These are phyloP conservation scores for Nyctibius grandis DNA, from an alignment of 2,797 vertebrate genomes.

Conservation along the genomic window DNA sequence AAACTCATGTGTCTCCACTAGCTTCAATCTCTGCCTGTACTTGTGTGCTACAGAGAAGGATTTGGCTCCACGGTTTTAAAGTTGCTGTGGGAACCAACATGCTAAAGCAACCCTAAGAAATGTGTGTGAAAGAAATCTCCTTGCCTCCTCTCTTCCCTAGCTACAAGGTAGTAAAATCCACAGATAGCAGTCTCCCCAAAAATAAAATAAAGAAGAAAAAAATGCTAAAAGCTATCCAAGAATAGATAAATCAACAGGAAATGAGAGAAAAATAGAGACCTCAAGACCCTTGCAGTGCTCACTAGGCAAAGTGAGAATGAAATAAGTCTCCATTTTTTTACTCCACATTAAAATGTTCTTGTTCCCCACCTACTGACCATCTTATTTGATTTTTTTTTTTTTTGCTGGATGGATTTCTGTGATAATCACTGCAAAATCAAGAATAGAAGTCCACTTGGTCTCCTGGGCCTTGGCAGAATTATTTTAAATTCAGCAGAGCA, in stretches of 20 bases:
- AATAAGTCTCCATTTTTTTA: background rate
- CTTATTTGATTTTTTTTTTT: background rate
- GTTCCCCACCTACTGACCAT: background rate
- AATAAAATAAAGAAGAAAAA: background rate
- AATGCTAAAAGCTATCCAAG: background rate
- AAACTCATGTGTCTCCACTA: background rate
- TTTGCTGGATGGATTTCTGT: background rate
- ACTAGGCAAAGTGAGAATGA: background rate
- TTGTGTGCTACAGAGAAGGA: background rate
- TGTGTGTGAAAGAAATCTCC: background rate
- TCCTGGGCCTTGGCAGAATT: background rate
- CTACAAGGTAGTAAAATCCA: background rate
- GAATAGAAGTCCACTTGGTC: constrained; percentile 4
- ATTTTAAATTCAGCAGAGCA: constrained; percentile 26
- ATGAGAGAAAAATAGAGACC: background rate
- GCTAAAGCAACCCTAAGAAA: background rate
- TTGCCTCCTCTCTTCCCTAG: background rate
- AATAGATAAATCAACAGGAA: background rate
- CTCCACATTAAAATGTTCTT: background rate
- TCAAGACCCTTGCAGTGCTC: background rate
- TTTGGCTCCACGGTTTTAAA: background rate
- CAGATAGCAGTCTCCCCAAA: background rate
- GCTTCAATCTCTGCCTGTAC: background rate
- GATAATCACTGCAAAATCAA: constrained; percentile 21
- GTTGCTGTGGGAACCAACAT: background rate